Evolutionary conservation across 2,113 vertebrate species (phyloP).

Genomic region (Monopterus albus): DNA sequence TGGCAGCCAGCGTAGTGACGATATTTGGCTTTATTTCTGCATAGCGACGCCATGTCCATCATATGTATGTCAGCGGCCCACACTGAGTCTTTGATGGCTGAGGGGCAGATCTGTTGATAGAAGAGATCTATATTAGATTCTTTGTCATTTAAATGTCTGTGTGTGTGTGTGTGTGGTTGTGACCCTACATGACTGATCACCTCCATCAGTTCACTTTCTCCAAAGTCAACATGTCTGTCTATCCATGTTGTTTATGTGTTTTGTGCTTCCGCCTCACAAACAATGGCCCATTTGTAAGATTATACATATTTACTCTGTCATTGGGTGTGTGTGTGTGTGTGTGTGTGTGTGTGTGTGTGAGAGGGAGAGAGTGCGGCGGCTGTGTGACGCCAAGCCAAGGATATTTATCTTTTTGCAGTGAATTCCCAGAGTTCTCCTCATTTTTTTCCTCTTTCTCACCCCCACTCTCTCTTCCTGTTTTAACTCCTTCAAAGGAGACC

Average conservation of each 20-base stretch:
- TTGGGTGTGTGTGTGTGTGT: slow-evolving; percentile 43
- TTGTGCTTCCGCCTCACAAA: slow-evolving; percentile 55
- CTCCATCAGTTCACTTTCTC: slow-evolving; percentile 64
- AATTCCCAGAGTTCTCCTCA: slow-evolving; percentile 73
- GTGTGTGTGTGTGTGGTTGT: slow-evolving; percentile 9
- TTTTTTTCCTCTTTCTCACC: too few species aligned
- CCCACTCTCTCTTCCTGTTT: slow-evolving; percentile 12
- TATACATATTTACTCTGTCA: slow-evolving; percentile 79
- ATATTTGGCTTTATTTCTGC: too few species aligned
- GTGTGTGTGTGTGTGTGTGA: slow-evolving; percentile 24
- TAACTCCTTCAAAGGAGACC: slow-evolving; percentile 74
- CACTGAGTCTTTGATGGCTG: too few species aligned
- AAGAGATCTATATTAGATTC: too few species aligned
- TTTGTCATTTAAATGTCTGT: not conserved
- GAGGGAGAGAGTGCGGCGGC: slow-evolving; percentile 40
- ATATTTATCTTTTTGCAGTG: slow-evolving; percentile 82
- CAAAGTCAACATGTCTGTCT: slow-evolving; percentile 71
- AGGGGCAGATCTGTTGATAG: not conserved
- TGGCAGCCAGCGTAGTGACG: too few species aligned
- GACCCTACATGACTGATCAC: slow-evolving; percentile 59
- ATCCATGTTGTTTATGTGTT: slow-evolving; percentile 24
- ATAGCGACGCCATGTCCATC: too few species aligned
- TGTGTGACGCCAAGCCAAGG: slow-evolving; percentile 65
- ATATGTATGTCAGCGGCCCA: too few species aligned
- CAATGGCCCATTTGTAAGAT: slow-evolving; percentile 80